These are phyloP conservation scores for Fistularia tabacaria DNA, from an alignment of 2,797 vertebrate species.

Conservation along the genomic window DNA sequence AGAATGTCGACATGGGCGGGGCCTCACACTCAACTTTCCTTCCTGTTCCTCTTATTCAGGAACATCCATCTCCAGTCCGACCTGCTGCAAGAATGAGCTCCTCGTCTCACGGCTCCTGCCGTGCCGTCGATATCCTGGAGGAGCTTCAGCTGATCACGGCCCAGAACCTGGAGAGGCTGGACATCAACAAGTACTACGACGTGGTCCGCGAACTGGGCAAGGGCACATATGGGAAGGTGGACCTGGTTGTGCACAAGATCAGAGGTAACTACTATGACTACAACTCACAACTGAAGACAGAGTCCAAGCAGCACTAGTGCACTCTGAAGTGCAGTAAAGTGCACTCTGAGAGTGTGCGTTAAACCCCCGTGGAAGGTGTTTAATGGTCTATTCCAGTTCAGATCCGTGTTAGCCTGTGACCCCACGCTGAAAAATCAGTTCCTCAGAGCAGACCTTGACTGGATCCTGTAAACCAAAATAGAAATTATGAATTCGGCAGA, in stretches of 20 bases:
- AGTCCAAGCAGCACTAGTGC: no score
- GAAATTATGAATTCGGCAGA: no score
- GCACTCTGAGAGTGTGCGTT: no score
- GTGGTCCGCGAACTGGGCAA: slow-evolving; percentile 82
- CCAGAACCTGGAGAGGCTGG: slow-evolving; percentile 80
- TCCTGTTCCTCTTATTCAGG: not conserved
- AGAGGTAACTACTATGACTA: slow-evolving; percentile 64
- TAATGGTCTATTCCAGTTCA: no score
- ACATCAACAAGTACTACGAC: slow-evolving; percentile 82
- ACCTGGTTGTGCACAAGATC: slow-evolving; percentile 82
- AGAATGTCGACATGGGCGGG: no score
- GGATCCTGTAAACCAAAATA: no score
- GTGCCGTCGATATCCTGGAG: slow-evolving; percentile 76
- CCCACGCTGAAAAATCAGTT: no score
- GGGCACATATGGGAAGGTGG: slow-evolving; percentile 84
- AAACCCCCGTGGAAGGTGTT: no score
- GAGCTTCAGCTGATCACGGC: slow-evolving; percentile 82
- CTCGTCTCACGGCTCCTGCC: not conserved
- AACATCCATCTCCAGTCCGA: not conserved
- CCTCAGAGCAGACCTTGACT: no score
- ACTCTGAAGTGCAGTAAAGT: no score
- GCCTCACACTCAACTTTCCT: not conserved
- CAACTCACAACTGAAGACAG: no score
- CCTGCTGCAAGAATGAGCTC: not conserved
- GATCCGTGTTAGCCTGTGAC: no score